Percentiles rank a stretch among this genome's conserved stretches.
Evolutionary conservation across 2,888 invertebrate species (phyloP).

Genomic region (Drosophila nigricruria): DNA sequence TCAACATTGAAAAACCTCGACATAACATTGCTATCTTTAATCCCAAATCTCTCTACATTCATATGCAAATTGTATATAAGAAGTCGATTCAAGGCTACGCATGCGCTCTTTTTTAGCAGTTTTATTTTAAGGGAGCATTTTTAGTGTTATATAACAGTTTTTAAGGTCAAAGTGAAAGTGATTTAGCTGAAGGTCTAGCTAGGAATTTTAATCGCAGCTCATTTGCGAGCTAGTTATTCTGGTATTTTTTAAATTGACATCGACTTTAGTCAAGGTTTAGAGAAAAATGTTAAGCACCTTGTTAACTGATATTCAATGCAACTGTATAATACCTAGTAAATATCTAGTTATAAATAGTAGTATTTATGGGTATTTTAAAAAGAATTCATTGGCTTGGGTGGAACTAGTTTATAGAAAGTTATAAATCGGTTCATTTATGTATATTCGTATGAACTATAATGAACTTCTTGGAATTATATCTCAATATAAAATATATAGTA

Average conservation of each 20-base stretch:
- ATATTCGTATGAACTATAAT: too few relatives aligned
- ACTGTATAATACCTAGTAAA: background rate
- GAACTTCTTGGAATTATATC: background rate
- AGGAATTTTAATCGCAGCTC: constrained; percentile 6
- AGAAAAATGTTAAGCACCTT: too few relatives aligned
- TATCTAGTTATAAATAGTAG: background rate
- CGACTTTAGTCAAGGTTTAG: background rate
- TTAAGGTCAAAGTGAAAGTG: constrained; percentile 32
- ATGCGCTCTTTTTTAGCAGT: constrained; percentile 33
- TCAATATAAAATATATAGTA: background rate
- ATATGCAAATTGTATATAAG: constrained; percentile 7
- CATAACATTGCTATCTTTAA: constrained; percentile 17
- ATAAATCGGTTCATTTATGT: background rate
- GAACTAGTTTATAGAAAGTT: background rate
- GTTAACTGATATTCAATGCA: background rate
- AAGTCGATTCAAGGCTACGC: constrained; percentile 53
- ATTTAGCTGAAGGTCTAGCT: constrained; percentile 23
- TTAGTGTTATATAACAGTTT: constrained; percentile 39
- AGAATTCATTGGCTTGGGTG: background rate
- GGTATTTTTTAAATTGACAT: constrained; percentile 26
- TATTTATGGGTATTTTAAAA: background rate
- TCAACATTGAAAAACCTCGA: constrained; percentile 5
- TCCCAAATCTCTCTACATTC: constrained; percentile 15
- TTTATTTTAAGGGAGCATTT: constrained; percentile 39
- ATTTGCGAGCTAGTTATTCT: constrained; percentile 6